These are phyloP conservation scores for Papilio elwesi DNA, from an alignment of 2,888 invertebrate species.

Conservation along the genomic window DNA sequence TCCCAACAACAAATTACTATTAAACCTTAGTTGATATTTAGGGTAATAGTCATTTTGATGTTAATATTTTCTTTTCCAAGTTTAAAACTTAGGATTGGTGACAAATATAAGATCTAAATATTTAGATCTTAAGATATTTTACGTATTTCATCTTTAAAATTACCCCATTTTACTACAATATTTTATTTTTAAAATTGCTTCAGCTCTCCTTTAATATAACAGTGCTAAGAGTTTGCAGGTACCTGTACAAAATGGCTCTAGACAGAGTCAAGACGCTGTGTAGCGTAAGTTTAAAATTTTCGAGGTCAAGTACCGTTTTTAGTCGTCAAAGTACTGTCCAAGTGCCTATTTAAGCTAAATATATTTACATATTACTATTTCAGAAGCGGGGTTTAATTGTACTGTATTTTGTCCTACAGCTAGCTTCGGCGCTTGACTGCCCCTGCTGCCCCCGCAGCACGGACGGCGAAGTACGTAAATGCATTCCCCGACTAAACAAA, in stretches of 20 bases:
- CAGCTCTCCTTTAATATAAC: background rate
- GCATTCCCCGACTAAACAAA: too few species aligned
- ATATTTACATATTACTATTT: conserved; percentile 10
- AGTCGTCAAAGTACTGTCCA: background rate
- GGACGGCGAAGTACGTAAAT: too few species aligned
- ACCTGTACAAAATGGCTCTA: background rate
- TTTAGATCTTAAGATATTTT: too few species aligned
- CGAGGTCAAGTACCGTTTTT: conserved; percentile 8
- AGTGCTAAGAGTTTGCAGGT: conserved; percentile 2
- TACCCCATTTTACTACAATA: background rate
- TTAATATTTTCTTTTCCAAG: background rate
- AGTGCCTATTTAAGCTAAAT: conserved; percentile 5
- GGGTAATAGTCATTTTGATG: conserved; percentile 4
- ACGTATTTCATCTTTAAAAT: background rate
- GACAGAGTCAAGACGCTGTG: background rate
- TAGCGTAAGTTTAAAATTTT: conserved; percentile 3
- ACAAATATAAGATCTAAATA: background rate
- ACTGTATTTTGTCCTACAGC: conserved; percentile 11
- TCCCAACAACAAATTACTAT: background rate
- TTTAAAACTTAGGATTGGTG: too few species aligned
- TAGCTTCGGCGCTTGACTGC: background rate
- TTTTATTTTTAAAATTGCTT: background rate
- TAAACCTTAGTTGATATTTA: background rate
- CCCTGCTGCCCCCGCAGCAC: too few species aligned
- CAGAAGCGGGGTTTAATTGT: background rate